Evolutionary conservation across 2,113 vertebrate genomes (phyloP), one percentile per base, ranked within the genome.

Genomic region (Philantomba maxwellii): DNA sequence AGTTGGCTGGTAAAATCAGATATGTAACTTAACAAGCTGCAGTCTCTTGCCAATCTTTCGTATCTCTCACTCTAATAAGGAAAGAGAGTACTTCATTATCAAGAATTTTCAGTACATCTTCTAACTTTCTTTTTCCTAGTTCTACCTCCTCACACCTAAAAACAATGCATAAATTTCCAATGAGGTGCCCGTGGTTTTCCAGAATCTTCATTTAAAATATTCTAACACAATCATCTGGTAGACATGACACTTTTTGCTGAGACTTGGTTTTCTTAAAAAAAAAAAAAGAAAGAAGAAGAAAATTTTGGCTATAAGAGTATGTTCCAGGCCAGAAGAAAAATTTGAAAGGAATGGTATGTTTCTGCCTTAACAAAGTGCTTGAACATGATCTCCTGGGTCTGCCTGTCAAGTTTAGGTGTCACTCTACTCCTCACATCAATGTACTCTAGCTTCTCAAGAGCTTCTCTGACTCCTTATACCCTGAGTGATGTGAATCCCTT

Each of bases 341-440:
- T 57, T 70, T 86, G 77, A 96, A 60, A 10, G 45, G 97, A 64
- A 57, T 53, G 81, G 39, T 88, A 62, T 87, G 53, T 96, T 28
- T 92, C 57, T 88, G 28, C 36, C 90, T 92, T 96, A 33, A 94
- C 11, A 30, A 75, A 77, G 17, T 39, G n/a, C 82, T 90, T 87
- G 43, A 49, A 53, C 66, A 64, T 91, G 82, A 89, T 95, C 93
- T 97, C 87, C 55, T 96, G 95, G 96, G 96, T 97, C 94, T 96
- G 36, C 75, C 92, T 47, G 43, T 90, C 45, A 66, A 62, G 77
- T 19, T 95, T 33, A 15, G 3, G 91, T 73, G 62, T 85, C 82
- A 83, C 70, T 92, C 30, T 33, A 26, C 53, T 94, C 47, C 64
- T 94, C 97, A 78, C 60, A 91, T 88, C 82, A 85, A 2, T 0